Percentiles rank a stretch among this genome's conserved stretches.
These are phyloP conservation scores for Elysia crispata DNA, from an alignment of 2,888 invertebrate genomes.

Conservation along the genomic window DNA sequence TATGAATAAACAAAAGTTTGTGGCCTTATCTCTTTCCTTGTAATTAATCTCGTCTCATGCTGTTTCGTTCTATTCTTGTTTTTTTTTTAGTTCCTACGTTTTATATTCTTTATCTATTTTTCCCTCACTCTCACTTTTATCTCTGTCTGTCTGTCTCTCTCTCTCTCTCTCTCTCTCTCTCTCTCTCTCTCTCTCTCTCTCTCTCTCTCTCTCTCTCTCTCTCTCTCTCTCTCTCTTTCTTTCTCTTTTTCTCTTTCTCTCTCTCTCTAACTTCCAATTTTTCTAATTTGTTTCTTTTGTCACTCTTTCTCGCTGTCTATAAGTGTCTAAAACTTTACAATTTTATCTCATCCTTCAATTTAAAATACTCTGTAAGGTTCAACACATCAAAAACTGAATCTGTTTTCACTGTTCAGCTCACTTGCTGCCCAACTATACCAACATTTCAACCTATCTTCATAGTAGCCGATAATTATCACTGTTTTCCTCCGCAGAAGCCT, in stretches of 20 bases:
- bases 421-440: too few relatives aligned
- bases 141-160: slow-evolving; percentile 10
- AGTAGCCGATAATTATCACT: too few relatives aligned
- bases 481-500: too few relatives aligned
- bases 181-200: neutral
- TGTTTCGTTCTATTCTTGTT: neutral
- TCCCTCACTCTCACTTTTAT: neutral
- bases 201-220: neutral
- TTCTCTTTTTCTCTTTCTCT: slow-evolving; percentile 26
- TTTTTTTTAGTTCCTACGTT: neutral
- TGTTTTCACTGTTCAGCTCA: too few relatives aligned
- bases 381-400: too few relatives aligned
- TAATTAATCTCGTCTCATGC: neutral
- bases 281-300: neutral
- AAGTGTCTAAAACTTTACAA: too few relatives aligned
- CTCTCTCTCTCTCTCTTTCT: slow-evolving; percentile 17
- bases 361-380: too few relatives aligned
- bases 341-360: too few relatives aligned
- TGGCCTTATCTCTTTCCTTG: too few relatives aligned
- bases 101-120: neutral
- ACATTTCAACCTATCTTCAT: too few relatives aligned
- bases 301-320: neutral
- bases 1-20: too few relatives aligned
- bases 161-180: slow-evolving; percentile 7
- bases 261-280: slow-evolving; percentile 5